Conservation (phyloP, 2,113 vertebrate species). For the Thalassoma bifasciatum region DNA sequence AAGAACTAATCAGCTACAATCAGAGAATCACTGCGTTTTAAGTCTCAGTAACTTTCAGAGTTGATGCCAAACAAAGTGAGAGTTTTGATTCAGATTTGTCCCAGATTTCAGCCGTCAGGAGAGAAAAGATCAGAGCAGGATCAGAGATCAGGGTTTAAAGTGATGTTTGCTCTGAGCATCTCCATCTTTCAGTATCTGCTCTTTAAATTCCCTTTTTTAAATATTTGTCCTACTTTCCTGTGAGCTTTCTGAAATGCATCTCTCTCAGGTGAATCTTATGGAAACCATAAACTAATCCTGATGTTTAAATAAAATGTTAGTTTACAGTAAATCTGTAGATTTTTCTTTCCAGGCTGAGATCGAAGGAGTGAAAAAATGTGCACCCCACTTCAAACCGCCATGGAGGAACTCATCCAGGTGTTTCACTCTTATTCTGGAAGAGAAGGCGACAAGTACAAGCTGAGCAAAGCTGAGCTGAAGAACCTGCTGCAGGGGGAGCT, state of each 20-base stretch:
- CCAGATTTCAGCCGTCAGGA: background rate
- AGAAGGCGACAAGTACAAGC: conserved; percentile 93
- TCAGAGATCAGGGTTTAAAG: too few species aligned
- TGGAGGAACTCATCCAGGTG: conserved; percentile 88
- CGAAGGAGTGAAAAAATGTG: conserved; percentile 75
- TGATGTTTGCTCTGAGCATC: background rate
- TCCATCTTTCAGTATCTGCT: background rate
- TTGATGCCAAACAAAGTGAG: too few species aligned
- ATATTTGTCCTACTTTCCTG: background rate
- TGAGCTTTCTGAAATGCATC: too few species aligned
- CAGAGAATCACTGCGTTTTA: background rate
- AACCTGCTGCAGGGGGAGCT: conserved; percentile 87
- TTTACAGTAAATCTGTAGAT: background rate
- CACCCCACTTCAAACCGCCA: conserved; percentile 84
- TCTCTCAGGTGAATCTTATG: too few species aligned
- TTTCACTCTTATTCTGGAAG: conserved; percentile 91
- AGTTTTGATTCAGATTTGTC: too few species aligned
- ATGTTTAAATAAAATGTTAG: too few species aligned
- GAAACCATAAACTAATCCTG: too few species aligned
- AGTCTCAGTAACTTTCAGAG: background rate
- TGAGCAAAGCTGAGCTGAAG: conserved; percentile 91
- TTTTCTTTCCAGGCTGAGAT: conserved; percentile 13
- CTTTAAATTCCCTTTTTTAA: too few species aligned
- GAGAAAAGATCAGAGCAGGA: background rate
- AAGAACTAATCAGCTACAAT: too few species aligned